These are phyloP conservation scores for Amphipyra tragopoginis DNA, from an alignment of 2,888 invertebrate species.

Conservation along the genomic window DNA sequence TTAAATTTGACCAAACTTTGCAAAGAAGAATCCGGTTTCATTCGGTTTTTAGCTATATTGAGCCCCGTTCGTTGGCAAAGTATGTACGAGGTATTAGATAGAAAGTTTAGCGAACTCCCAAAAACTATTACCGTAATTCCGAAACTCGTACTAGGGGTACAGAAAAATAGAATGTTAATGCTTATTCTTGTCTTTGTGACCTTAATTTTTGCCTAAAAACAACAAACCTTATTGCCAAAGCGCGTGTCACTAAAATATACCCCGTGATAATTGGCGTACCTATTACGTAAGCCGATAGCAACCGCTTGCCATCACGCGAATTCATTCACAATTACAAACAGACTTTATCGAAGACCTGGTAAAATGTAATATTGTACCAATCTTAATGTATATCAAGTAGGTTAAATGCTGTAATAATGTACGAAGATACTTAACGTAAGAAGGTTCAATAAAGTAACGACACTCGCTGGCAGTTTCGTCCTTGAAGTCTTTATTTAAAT, in stretches of 20 bases:
- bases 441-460: constrained; percentile 28
- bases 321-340: constrained; percentile 53
- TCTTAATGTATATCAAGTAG: constrained; percentile 57
- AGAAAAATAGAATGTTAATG: too few species aligned
- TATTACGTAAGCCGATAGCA: constrained; percentile 57
- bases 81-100: too few species aligned
- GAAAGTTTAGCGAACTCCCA: too few species aligned
- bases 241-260: constrained; percentile 30
- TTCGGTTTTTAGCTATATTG: too few species aligned
- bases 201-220: constrained; percentile 6
- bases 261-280: constrained; percentile 37
- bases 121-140: too few species aligned
- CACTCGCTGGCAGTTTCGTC: constrained; percentile 18
- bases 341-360: constrained; percentile 57
- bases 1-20: too few species aligned
- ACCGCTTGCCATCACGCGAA: constrained; percentile 56
- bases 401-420: constrained; percentile 42
- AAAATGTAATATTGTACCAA: constrained; percentile 59
- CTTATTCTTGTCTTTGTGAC: too few species aligned
- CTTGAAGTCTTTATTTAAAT: constrained; percentile 29
- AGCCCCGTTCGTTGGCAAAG: too few species aligned
- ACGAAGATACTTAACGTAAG: constrained; percentile 23
- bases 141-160: too few species aligned
- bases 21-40: too few species aligned
- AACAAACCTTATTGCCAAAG: constrained; percentile 31